Base-by-base conservation (phyloP, 1,140 invertebrate species). In the Cydia splendana region DNA sequence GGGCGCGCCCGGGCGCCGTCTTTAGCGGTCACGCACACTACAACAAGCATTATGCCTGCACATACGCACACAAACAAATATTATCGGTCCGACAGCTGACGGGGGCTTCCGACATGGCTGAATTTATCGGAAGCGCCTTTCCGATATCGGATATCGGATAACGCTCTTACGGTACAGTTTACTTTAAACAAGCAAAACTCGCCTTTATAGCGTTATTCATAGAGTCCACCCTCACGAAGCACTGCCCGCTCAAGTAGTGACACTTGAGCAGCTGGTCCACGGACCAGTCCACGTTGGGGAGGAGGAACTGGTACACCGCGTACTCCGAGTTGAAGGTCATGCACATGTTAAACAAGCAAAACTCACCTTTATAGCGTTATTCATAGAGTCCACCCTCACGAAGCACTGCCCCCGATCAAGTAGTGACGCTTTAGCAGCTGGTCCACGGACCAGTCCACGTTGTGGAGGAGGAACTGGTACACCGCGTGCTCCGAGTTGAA, bases 181-280 rank as follows among this genome's bases (percentile, higher is more conserved):
- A n/a, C n/a, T n/a, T 24, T 24, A 24, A 24, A 24, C 34, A 38
- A 30, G 10, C 45, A 48, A 48, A 48, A 48, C 12, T 48, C 45
- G 4, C 91, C 84, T 89, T 91, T 76, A 94, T 86, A 75, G 84
- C 85, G 81, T 84, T 84, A 76, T 88, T 83, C 78, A 81, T 65
- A 48, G 88, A 83, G 28, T 90, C 83, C 71, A 94, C 94, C 77
- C 91, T 86, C 9, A 94, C 93, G 71, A 88, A 94, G 76, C 94
- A 95, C 65, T 94, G 83, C 4, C 93, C 93, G 76, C 93, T 94
- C 74, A 94, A 90, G 77, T 94, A 95, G 77, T 94, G 93, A 78
- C 94, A 95, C 74, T 85, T 88, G 15, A 94, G 83, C 45, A 93
- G 84, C 4, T 84, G 53, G 7, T 81, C 80, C 2, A 76, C 74